Conservation (phyloP, 2,113 vertebrate species). For the Heptranchias perlo region DNA sequence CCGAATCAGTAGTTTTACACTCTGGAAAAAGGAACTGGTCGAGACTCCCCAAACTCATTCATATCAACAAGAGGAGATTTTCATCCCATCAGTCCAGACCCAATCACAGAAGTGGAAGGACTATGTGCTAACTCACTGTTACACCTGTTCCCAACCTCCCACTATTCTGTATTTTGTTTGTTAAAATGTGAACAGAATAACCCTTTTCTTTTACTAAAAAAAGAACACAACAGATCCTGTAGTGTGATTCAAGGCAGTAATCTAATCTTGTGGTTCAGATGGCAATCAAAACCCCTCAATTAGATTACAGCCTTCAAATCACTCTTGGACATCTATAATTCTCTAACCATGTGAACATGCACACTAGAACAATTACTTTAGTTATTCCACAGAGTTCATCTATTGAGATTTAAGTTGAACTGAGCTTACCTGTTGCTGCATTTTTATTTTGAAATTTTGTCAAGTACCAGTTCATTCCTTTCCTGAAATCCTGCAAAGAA, state of each 20-base stretch:
- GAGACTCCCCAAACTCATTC: not conserved
- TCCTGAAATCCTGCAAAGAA: slow-evolving; percentile 83
- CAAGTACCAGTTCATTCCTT: slow-evolving; percentile 95
- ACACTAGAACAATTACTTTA: not conserved
- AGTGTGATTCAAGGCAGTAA: not conserved
- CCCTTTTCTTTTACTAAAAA: not conserved
- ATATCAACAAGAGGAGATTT: not conserved
- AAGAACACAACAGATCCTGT: too few relatives aligned
- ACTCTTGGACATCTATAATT: not conserved
- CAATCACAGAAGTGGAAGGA: not conserved
- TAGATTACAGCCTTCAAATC: not conserved
- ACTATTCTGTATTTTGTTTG: not conserved
- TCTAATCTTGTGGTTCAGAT: not conserved
- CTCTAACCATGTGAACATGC: not conserved
- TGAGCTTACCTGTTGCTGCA: slow-evolving; percentile 81
- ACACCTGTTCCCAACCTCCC: not conserved
- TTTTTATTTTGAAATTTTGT: slow-evolving; percentile 96
- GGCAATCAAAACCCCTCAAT: not conserved
- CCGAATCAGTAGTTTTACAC: not conserved
- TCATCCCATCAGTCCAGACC: not conserved
- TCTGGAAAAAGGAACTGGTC: not conserved
- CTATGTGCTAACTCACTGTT: not conserved
- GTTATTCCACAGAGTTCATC: not conserved
- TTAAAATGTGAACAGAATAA: not conserved
- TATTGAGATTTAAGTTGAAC: not conserved